These are phyloP conservation scores for Trinectes maculatus DNA, from an alignment of 2,113 vertebrate genomes.

Conservation along the genomic window DNA sequence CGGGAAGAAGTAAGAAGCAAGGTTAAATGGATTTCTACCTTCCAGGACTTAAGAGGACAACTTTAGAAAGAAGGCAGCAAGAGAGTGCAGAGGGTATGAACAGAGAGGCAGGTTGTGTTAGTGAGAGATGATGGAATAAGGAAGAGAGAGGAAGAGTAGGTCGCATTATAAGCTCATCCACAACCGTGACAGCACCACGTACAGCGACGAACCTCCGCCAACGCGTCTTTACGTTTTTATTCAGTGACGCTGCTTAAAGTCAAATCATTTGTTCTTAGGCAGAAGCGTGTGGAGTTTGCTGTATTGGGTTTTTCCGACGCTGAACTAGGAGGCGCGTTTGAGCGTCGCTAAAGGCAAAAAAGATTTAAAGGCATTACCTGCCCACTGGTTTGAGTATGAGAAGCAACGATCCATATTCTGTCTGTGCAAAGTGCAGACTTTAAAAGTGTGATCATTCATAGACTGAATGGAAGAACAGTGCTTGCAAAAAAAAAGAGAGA, in stretches of 20 bases:
- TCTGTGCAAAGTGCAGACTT: constrained; percentile 11
- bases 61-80: constrained; percentile 38
- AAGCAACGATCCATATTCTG: neutral
- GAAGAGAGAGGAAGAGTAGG: constrained; percentile 10
- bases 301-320: too few species aligned
- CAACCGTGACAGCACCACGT: too few species aligned
- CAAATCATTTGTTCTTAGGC: too few species aligned
- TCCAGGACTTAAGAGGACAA: constrained; percentile 60
- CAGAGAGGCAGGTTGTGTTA: constrained; percentile 12
- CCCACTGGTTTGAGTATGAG: too few species aligned
- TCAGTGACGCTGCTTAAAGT: too few species aligned
- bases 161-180: constrained; percentile 48
- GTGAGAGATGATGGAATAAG: constrained; percentile 14
- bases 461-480: constrained; percentile 10
- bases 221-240: too few species aligned
- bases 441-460: constrained; percentile 30
- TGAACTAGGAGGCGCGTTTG: too few species aligned
- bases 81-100: constrained; percentile 30
- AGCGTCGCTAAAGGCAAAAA: too few species aligned
- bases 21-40: constrained; percentile 70
- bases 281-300: too few species aligned
- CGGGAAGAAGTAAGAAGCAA: constrained; percentile 35
- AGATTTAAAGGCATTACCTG: too few species aligned
- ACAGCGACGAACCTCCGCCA: too few species aligned
- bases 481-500: constrained; percentile 32